phyloP scores from a whole-genome alignment of 1,140 invertebrate genomes.

The Monochamus saltuarius region DNA sequence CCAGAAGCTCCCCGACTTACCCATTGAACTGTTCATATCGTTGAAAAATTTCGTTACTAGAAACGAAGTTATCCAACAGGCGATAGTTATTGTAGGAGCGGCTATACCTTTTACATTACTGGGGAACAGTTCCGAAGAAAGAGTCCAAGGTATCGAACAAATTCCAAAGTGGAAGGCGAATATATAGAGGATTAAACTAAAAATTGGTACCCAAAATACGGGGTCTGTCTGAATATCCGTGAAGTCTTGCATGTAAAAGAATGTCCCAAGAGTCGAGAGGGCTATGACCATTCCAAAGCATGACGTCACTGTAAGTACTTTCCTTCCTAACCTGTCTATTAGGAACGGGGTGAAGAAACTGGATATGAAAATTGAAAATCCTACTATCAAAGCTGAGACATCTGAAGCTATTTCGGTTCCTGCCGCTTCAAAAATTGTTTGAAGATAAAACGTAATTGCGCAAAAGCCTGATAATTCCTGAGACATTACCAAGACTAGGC shows the following conservation, averaged over 20 bases:
- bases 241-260: constrained; percentile 59
- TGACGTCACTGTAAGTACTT: constrained; percentile 65
- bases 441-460: constrained; percentile 77
- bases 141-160: constrained; percentile 68
- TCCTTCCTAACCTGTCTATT: constrained; percentile 71
- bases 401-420: constrained; percentile 57
- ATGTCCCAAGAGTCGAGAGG: constrained; percentile 58
- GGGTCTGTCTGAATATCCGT: constrained; percentile 42
- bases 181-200: constrained; percentile 66
- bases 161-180: constrained; percentile 68
- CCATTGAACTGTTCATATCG: constrained; percentile 43
- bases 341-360: constrained; percentile 61
- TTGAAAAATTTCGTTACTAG: constrained; percentile 71
- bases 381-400: constrained; percentile 73
- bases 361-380: constrained; percentile 60
- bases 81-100: constrained; percentile 64
- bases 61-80: constrained; percentile 69
- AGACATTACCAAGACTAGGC: constrained; percentile 67
- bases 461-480: constrained; percentile 80
- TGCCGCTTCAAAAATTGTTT: constrained; percentile 67
- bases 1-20: constrained; percentile 70
- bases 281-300: constrained; percentile 56
- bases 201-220: constrained; percentile 62
- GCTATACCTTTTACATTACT: constrained; percentile 67
- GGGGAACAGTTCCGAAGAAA: constrained; percentile 73